These are phyloP conservation scores for Lepus townsendii DNA, from an alignment of 2,797 vertebrate species.

Conservation along the genomic window DNA sequence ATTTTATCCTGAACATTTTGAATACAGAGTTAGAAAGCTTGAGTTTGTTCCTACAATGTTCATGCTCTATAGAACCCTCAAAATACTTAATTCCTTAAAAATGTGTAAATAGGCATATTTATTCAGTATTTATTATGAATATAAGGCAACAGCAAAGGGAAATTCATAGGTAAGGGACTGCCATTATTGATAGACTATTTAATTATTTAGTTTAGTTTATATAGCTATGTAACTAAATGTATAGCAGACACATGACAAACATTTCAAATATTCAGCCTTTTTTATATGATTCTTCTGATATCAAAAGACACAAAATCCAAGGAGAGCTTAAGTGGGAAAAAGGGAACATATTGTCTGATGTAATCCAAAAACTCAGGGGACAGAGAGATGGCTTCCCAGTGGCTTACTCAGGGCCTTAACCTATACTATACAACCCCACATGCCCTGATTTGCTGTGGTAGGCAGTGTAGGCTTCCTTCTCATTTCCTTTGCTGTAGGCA, in stretches of 20 bases:
- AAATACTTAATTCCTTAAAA: constrained; percentile 21
- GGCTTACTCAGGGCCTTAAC: background rate
- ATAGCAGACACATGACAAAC: background rate
- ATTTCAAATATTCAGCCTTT: background rate
- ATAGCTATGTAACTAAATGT: background rate
- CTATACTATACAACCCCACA: accelerated
- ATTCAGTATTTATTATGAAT: background rate
- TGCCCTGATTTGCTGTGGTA: background rate
- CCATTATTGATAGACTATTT: background rate
- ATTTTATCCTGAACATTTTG: constrained; percentile 6
- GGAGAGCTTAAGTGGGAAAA: background rate
- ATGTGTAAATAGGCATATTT: background rate
- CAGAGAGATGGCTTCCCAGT: background rate
- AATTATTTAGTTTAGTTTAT: constrained; percentile 35
- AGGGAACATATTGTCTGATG: background rate
- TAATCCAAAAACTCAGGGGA: background rate
- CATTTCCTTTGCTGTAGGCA: background rate
- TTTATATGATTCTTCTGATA: background rate
- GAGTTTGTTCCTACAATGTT: background rate
- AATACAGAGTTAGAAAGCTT: background rate
- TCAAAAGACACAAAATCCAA: constrained; percentile 17
- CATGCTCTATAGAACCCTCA: background rate
- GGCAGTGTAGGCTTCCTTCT: background rate
- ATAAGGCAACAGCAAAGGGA: background rate
- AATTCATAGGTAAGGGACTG: background rate